Percentiles rank a stretch among this genome's conserved stretches.
These are phyloP conservation scores for Planiliza haematocheilus DNA, from an alignment of 2,113 vertebrate genomes.

Conservation along the genomic window DNA sequence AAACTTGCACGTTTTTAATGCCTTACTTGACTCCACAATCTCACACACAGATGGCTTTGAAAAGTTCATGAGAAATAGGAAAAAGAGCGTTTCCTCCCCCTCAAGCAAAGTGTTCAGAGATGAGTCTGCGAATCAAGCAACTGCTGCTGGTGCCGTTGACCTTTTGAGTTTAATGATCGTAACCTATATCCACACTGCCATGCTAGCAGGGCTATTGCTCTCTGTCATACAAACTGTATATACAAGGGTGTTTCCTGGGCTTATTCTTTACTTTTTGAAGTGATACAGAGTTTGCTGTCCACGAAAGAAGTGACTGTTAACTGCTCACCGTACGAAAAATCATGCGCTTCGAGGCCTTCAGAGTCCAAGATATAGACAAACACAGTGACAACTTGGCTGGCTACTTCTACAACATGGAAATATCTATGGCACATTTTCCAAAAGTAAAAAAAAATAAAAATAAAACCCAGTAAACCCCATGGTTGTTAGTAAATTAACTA, in stretches of 20 bases:
- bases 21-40: background rate
- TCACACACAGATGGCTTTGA: background rate
- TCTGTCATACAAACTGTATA: background rate
- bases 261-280: slow-evolving; percentile 16
- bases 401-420: slow-evolving; percentile 25
- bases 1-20: slow-evolving; percentile 10
- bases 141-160: background rate
- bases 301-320: background rate
- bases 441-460: slow-evolving; percentile 36
- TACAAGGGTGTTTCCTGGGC: background rate
- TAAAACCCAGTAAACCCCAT: slow-evolving; percentile 43
- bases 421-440: slow-evolving; percentile 63
- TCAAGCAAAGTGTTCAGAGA: slow-evolving; percentile 6
- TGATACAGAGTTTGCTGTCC: slow-evolving; percentile 46
- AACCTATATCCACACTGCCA: background rate
- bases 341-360: slow-evolving; percentile 12
- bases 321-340: slow-evolving; percentile 37
- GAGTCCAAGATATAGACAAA: slow-evolving; percentile 21
- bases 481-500: slow-evolving; percentile 34
- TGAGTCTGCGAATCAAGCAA: background rate
- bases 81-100: background rate
- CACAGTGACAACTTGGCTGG: background rate
- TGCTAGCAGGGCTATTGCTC: background rate
- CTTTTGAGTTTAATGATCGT: background rate
- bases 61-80: background rate